Evolutionary conservation across 2,888 invertebrate genomes (phyloP), one percentile per base, ranked within the genome.

Genomic region (Synergus gifuensis): DNA sequence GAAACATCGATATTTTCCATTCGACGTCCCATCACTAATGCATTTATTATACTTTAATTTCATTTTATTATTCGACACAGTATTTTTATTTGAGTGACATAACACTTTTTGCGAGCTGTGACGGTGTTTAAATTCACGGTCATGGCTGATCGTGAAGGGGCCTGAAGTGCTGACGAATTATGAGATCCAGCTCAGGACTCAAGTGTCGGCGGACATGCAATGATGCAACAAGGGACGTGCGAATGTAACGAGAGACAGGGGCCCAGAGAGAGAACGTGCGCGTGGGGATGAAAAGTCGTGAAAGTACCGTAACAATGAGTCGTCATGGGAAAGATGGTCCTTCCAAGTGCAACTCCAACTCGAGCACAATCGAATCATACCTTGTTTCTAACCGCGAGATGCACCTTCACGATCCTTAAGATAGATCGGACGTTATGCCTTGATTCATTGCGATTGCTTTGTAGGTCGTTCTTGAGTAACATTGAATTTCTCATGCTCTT

Each of bases 301-400:
- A 83, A 84, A 85, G 86, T 87, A 87, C 86, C 86, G 86, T 87
- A 86, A 87, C 86, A 85, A 85, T 84, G 84, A 84, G 84, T 83
- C 85, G 82, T 83, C 86, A 85, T 86, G 85, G 85, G 85, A 87
- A 87, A 86, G 84, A 80, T 79, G 83, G 79, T 81, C 81, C 82
- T 80, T 81, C 73, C 5, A 81, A 79, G 81, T 78, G 79, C 76
- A 42, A 81, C 82, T 81, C 73, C 5, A 81, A 79, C 82, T 78
- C 81, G 76, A 42, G 82, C 81, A 81, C 84, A 86, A 84, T 82
- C 78, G 76, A 76, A 82, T 63, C 54, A 49, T 66, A 66, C 49
- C 36, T 66, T 28, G 18, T 77, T 77, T 40, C 46, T 49, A 77
- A 40, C 64, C 46, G n/a, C 60, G 77, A 63, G 54, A 54, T 64